Percentiles rank a stretch among this genome's conserved stretches.
Conservation (phyloP, 2,113 vertebrate genomes). For the Felis catus region F.catus_Fca126_mat1.0 CM031414.1:60685001-60685500, state of each 20-base stretch:
- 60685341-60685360: neutral
- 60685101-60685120: neutral
- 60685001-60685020: neutral
- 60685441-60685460: neutral
- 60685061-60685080: neutral
- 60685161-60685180: neutral
- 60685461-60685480: neutral
- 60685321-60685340: neutral
- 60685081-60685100: neutral
- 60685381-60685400: neutral
- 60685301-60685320: neutral
- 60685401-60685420: neutral
- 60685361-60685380: neutral
- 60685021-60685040: neutral
- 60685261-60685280: neutral
- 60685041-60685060: neutral
- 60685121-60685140: neutral
- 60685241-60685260: neutral
- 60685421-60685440: neutral
- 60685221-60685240: neutral
- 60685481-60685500: neutral
- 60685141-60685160: neutral
- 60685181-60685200: neutral
- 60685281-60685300: neutral
- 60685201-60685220: neutral